These are phyloP conservation scores for Drosophila kanekoi DNA, from an alignment of 2,888 invertebrate species.

Conservation along the genomic window DNA sequence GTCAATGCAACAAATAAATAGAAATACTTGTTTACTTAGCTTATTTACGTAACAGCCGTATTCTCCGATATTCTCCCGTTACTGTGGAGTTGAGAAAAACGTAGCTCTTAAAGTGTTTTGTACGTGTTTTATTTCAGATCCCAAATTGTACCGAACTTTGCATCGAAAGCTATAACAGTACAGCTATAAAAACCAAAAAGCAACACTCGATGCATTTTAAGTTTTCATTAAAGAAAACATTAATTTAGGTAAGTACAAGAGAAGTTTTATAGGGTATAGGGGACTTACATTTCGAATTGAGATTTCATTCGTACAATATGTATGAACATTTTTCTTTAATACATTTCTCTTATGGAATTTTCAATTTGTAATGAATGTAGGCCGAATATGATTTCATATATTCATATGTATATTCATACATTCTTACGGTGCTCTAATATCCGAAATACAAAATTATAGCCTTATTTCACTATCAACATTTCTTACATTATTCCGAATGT, in stretches of 20 bases:
- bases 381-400: neutral
- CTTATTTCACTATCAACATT: too few relatives aligned
- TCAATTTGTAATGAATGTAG: neutral
- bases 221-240: conserved; percentile 21
- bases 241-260: conserved; percentile 44
- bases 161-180: conserved; percentile 30
- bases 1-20: conserved; percentile 39
- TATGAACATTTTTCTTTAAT: too few relatives aligned
- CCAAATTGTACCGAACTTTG: conserved; percentile 15
- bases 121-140: conserved; percentile 40
- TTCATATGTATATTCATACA: neutral
- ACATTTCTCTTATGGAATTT: too few relatives aligned
- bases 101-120: neutral
- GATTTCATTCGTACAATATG: too few relatives aligned
- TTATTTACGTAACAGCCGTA: conserved; percentile 55
- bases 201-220: conserved; percentile 55
- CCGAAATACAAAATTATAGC: too few relatives aligned
- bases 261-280: neutral
- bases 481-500: too few relatives aligned
- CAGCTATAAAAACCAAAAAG: conserved; percentile 26
- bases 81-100: neutral
- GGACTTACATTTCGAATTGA: conserved; percentile 21
- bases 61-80: conserved; percentile 22
- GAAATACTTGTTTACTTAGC: conserved; percentile 31
- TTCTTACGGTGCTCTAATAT: too few relatives aligned